Base-by-base conservation (phyloP, 1,140 invertebrate genomes). In the Portunus trituberculatus region DNA sequence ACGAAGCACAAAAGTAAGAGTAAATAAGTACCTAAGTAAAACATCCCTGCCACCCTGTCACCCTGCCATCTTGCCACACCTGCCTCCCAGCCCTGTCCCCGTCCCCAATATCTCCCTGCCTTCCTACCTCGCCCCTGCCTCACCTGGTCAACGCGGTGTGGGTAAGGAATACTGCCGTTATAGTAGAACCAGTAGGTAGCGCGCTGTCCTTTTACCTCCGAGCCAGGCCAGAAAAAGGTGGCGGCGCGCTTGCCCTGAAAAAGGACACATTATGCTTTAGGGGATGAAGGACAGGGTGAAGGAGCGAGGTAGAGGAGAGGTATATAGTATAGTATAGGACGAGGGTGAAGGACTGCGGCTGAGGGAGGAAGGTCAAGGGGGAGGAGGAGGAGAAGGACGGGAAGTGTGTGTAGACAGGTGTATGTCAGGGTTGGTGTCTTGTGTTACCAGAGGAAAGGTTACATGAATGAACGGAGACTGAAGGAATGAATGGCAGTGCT, bases 111-210 rank as follows among this genome's bases (percentile, higher is more conserved):
- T n/a, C n/a, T n/a, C n/a, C n/a, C n/a, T n/a, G n/a, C n/a, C n/a
- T n/a, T n/a, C n/a, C n/a, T n/a, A n/a, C n/a, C n/a, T 46, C 59
- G 16, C 14, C 7, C 3, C 4, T 0, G 7, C 92, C 95, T 52
- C 46, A 96, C 96, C 93, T 93, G 89, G 31, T 96, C 94, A 28
- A 98, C 97, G 93, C 98, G 96, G 3, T 97, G 93, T 87, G 97
- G 97, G 97, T 97, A 98, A 52, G 97, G 96, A 7, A 97, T 96
- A 7, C 96, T 96, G 1, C 96, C 82, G 91, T 98, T 97, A 83
- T 96, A 96, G 16, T 14, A 86, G 20, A 93, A 91, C 94, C 94
- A 96, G 29, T 96, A 96, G 4, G 95, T 95, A 8, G 96, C 94
- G 8, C 86, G 84, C 83, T 95, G 39, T 6, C 96, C 96, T n/a